Percentiles rank a stretch among this genome's conserved stretches.
Conservation (phyloP, 2,888 invertebrate species). For the Apamea anceps region DNA sequence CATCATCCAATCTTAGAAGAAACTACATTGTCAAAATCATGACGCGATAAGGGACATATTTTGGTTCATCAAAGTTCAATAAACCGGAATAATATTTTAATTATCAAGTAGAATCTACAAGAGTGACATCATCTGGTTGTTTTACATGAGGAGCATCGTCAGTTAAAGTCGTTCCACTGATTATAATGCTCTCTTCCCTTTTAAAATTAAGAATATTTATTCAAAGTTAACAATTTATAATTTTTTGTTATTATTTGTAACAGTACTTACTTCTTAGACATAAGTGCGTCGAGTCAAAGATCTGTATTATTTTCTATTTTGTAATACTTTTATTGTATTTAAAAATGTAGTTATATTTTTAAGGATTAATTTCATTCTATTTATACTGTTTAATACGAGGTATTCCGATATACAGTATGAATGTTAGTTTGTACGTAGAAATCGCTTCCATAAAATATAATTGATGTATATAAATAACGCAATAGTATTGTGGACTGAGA, state of each 20-base stretch:
- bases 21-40: not conserved
- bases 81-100: not conserved
- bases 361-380: constrained; percentile 81
- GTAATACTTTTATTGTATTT: constrained; percentile 89
- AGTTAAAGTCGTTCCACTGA: constrained; percentile 71
- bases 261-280: constrained; percentile 85
- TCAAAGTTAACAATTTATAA: constrained; percentile 85
- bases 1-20: not conserved
- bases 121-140: constrained; percentile 26
- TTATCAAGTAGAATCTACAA: too few species aligned
- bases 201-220: constrained; percentile 88
- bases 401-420: constrained; percentile 87
- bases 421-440: constrained; percentile 81
- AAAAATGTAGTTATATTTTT: constrained; percentile 79
- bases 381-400: constrained; percentile 89
- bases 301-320: constrained; percentile 90
- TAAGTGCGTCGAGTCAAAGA: constrained; percentile 90
- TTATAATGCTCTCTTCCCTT: constrained; percentile 84
- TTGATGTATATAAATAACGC: constrained; percentile 82
- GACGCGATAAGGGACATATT: not conserved
- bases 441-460: constrained; percentile 82
- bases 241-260: constrained; percentile 85
- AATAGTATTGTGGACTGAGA: constrained; percentile 88
- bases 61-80: not conserved
- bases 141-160: constrained; percentile 58